A percentile compares a stretch with the other conserved stretches of the same genome.
These are phyloP conservation scores for Phalera bucephala DNA, from an alignment of 2,888 invertebrate species.

Conservation along the genomic window DNA sequence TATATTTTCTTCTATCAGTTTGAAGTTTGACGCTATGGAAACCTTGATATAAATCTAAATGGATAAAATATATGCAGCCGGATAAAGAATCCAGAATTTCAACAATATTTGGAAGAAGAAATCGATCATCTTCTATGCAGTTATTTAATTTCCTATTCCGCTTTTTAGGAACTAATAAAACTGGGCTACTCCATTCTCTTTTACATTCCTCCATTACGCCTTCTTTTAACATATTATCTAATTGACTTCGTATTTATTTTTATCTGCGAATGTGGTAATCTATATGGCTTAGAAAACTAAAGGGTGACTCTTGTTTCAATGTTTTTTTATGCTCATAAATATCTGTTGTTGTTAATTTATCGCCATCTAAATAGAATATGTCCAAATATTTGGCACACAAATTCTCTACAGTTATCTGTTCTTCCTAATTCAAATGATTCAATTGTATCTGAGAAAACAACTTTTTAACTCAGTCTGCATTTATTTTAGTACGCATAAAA, in stretches of 20 bases:
- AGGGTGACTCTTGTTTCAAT: background rate
- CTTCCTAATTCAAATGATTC: too few relatives aligned
- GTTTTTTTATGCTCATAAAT: constrained; percentile 2
- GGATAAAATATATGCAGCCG: constrained; percentile 7
- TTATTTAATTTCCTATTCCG: too few relatives aligned
- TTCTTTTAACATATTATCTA: constrained; percentile 4
- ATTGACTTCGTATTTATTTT: constrained; percentile 3
- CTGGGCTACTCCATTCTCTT: constrained; percentile 3
- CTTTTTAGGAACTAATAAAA: constrained; percentile 6
- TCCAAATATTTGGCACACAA: too few relatives aligned
- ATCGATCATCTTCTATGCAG: too few relatives aligned
- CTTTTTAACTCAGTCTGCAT: background rate
- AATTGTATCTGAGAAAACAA: background rate
- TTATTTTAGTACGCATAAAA: background rate
- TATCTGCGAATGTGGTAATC: constrained; percentile 4
- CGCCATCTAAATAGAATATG: too few relatives aligned
- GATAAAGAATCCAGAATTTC: constrained; percentile 5
- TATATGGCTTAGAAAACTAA: constrained; percentile 2
- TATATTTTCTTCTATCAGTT: too few relatives aligned
- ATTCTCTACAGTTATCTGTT: too few relatives aligned
- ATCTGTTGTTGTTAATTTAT: background rate
- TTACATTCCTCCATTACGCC: constrained; percentile 2
- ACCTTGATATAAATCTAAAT: constrained; percentile 7
- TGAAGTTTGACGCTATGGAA: too few relatives aligned
- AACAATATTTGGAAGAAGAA: background rate